Conservation (phyloP, 2,888 invertebrate genomes). For the Ferdinandea cuprea region DNA sequence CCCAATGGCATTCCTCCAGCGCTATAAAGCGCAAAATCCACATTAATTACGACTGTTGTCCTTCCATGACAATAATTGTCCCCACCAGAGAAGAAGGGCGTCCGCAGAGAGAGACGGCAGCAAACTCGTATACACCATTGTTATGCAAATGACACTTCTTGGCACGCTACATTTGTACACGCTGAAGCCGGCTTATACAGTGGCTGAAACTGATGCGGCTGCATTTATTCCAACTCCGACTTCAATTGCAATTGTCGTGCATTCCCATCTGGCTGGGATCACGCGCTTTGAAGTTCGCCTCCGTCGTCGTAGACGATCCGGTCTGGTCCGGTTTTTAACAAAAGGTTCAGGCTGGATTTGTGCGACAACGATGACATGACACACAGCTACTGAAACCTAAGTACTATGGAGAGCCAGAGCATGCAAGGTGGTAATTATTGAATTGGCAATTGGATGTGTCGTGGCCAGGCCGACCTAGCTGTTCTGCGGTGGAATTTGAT, state of each 20-base stretch:
- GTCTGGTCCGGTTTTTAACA: constrained; percentile 53
- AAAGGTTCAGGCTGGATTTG: constrained; percentile 35
- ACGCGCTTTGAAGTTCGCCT: constrained; percentile 64
- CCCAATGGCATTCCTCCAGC: constrained; percentile 41
- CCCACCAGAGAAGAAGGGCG: constrained; percentile 31
- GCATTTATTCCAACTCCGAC: constrained; percentile 49
- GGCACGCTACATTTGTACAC: constrained; percentile 80
- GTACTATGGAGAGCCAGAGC: too few relatives aligned
- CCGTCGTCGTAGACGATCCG: constrained; percentile 24
- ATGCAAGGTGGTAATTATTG: constrained; percentile 69
- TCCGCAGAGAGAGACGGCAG: constrained; percentile 17
- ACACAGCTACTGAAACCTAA: constrained; percentile 18
- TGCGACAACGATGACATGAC: constrained; percentile 32
- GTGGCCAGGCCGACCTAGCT: constrained; percentile 41
- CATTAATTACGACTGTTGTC: constrained; percentile 70
- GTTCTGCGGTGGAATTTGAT: constrained; percentile 56
- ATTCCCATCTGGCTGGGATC: constrained; percentile 42
- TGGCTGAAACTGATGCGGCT: constrained; percentile 40
- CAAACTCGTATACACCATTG: constrained; percentile 77
- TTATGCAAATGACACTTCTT: constrained; percentile 83
- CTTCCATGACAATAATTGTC: constrained; percentile 73
- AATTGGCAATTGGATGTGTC: constrained; percentile 67
- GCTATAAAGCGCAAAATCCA: constrained; percentile 45
- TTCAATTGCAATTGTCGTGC: constrained; percentile 14
- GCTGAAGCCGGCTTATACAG: constrained; percentile 15